These are phyloP conservation scores for Nyctibius bracteatus DNA, from an alignment of 2,113 vertebrate genomes.

Conservation along the genomic window DNA sequence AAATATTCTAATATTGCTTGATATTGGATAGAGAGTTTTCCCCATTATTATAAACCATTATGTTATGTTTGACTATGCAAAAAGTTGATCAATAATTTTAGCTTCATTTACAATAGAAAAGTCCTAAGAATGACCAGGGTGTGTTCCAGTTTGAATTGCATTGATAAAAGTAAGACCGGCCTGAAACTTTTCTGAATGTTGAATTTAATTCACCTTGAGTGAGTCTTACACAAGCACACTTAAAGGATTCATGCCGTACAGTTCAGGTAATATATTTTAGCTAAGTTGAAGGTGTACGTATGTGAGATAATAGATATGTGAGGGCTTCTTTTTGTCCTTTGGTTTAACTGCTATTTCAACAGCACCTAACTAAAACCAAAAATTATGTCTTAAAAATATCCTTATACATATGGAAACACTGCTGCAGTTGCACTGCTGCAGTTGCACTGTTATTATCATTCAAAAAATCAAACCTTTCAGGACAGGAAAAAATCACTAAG, in stretches of 20 bases:
- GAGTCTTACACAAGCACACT: not conserved
- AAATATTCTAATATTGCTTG: not conserved
- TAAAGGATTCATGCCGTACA: not conserved
- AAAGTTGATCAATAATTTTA: not conserved
- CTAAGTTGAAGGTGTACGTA: not conserved
- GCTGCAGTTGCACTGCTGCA: not conserved
- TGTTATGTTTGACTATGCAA: not conserved
- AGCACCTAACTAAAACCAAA: not conserved
- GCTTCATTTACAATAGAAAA: not conserved
- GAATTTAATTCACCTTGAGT: not conserved
- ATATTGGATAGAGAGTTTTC: not conserved
- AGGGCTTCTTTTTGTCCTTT: not conserved
- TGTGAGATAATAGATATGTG: not conserved
- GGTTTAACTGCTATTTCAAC: not conserved
- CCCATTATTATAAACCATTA: not conserved
- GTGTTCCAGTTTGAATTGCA: not conserved
- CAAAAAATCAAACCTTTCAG: not conserved
- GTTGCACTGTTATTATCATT: not conserved
- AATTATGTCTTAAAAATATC: not conserved
- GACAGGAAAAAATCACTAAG: not conserved
- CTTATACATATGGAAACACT: not conserved
- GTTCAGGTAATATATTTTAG: not conserved
- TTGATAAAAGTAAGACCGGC: not conserved
- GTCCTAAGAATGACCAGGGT: not conserved
- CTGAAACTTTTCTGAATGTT: not conserved